Conservation (phyloP, 2,888 invertebrate species). For the Stenodema calcarata region DNA sequence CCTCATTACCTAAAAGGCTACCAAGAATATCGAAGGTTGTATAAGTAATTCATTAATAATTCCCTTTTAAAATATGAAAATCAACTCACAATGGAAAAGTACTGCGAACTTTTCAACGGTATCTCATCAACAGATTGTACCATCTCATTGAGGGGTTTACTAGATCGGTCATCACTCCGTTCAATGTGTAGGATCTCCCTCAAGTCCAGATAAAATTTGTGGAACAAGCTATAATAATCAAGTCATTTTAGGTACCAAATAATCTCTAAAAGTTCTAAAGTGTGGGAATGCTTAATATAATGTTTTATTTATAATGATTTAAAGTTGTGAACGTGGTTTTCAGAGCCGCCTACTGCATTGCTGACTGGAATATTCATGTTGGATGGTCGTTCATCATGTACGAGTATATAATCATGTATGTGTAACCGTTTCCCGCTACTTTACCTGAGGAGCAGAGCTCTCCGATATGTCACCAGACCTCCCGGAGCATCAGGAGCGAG, state of each 20-base stretch:
- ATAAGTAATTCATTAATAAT: neutral
- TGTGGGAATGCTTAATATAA: too few species aligned
- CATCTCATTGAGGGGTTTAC: slow-evolving; percentile 58
- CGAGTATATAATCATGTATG: too few species aligned
- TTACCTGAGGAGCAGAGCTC: slow-evolving; percentile 73
- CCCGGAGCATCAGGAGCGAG: slow-evolving; percentile 81
- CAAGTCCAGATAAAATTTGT: slow-evolving; percentile 65
- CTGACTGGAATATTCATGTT: too few species aligned
- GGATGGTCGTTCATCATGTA: too few species aligned
- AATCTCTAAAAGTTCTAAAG: too few species aligned
- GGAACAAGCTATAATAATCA: slow-evolving; percentile 62
- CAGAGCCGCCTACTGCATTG: too few species aligned
- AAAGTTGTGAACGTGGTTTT: too few species aligned
- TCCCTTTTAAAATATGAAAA: neutral
- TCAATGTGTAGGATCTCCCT: slow-evolving; percentile 22
- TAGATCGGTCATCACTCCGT: neutral
- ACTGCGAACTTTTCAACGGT: slow-evolving; percentile 76
- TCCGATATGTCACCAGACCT: slow-evolving; percentile 80
- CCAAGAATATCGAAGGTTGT: neutral
- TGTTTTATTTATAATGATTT: neutral
- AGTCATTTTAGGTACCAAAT: too few species aligned
- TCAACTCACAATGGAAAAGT: slow-evolving; percentile 65
- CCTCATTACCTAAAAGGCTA: neutral
- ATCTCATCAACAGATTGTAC: slow-evolving; percentile 66
- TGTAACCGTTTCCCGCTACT: too few species aligned